phyloP scores from a whole-genome alignment of 2,888 invertebrate genomes.

The Caenorhabditis plicata region DNA sequence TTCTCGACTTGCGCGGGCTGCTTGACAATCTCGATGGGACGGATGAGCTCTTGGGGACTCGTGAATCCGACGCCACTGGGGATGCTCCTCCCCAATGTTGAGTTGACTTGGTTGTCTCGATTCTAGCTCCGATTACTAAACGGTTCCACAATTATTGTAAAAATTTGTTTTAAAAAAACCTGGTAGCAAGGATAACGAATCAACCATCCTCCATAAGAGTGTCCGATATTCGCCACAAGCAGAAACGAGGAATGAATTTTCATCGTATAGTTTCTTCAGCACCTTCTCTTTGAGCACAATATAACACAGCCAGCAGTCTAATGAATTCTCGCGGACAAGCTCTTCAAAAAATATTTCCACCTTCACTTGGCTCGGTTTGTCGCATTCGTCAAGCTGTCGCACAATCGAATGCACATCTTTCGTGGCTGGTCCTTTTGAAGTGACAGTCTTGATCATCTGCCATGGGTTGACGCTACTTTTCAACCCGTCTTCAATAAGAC shows the following conservation, averaged over 20 bases:
- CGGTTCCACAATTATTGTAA: neutral
- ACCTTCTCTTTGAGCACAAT: constrained; percentile 77
- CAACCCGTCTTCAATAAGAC: constrained; percentile 81
- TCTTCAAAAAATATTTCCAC: constrained; percentile 58
- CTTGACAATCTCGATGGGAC: constrained; percentile 55
- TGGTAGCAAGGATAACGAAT: constrained; percentile 79
- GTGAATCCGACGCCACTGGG: constrained; percentile 55
- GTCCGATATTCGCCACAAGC: constrained; percentile 72
- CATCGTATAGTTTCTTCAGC: constrained; percentile 77
- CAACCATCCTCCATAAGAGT: constrained; percentile 76
- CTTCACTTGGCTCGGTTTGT: constrained; percentile 54
- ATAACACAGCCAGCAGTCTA: constrained; percentile 84
- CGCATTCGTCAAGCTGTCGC: constrained; percentile 49
- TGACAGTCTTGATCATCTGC: constrained; percentile 54
- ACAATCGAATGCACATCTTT: constrained; percentile 55
- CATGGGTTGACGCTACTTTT: constrained; percentile 72
- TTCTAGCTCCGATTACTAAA: constrained; percentile 14
- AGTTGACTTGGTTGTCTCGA: constrained; percentile 25
- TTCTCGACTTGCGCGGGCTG: constrained; percentile 20
- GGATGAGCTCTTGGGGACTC: constrained; percentile 64
- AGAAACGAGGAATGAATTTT: constrained; percentile 76
- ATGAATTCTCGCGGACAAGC: constrained; percentile 43
- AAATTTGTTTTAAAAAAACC: too few species aligned
- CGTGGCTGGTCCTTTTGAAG: constrained; percentile 59
- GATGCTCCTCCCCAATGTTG: constrained; percentile 53